Conservation (phyloP, 2,113 vertebrate species). For the Lucifuga dentata region DNA sequence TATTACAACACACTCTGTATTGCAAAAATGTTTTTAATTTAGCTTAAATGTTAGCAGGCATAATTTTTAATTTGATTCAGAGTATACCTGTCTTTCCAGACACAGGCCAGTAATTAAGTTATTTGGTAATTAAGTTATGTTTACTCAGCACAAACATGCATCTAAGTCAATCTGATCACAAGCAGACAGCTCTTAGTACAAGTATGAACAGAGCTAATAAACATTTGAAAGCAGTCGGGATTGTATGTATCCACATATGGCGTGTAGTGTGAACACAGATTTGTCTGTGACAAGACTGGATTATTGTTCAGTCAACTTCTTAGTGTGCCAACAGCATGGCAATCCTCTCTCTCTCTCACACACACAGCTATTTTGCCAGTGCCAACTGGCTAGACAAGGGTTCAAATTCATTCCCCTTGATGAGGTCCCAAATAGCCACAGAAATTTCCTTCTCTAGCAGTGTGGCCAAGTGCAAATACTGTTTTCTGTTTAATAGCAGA, state of each 20-base stretch:
- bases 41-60: conserved; percentile 32
- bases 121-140: conserved; percentile 36
- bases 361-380: too few relatives aligned
- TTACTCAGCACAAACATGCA: conserved; percentile 19
- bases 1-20: conserved; percentile 4
- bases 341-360: not conserved
- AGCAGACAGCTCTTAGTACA: not conserved
- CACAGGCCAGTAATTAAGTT: conserved; percentile 3
- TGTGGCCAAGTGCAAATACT: too few relatives aligned
- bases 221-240: not conserved
- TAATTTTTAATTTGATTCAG: conserved; percentile 37
- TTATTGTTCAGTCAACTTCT: not conserved
- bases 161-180: conserved; percentile 26
- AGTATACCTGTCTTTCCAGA: conserved; percentile 6
- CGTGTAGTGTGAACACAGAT: not conserved
- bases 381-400: not conserved
- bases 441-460: too few relatives aligned
- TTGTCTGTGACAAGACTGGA: not conserved
- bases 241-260: not conserved
- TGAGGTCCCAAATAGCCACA: too few relatives aligned
- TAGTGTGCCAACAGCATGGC: not conserved
- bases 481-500: too few relatives aligned
- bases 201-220: conserved; percentile 16
- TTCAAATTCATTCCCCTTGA: too few relatives aligned
- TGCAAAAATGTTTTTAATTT: conserved; percentile 41